Percentiles rank a stretch among this genome's conserved stretches.
These are phyloP conservation scores for Phorcus lineatus DNA, from an alignment of 2,888 invertebrate species.

Conservation along the genomic window DNA sequence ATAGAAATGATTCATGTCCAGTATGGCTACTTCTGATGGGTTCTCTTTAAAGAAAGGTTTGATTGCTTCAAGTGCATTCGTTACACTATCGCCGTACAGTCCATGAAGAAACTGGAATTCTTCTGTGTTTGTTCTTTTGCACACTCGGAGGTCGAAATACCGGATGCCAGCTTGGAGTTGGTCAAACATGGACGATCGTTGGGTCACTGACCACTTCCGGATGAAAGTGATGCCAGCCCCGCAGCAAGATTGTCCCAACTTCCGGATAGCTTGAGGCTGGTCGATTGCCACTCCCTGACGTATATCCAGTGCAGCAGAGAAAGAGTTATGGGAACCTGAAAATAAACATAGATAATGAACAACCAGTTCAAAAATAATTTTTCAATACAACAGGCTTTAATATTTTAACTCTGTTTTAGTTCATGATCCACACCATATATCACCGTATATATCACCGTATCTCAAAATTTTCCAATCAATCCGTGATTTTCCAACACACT, in stretches of 20 bases:
- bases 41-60: conserved; percentile 83
- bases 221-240: conserved; percentile 79
- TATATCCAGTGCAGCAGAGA: not conserved
- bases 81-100: conserved; percentile 84
- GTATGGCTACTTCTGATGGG: conserved; percentile 84
- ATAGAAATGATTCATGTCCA: conserved; percentile 92
- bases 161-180: conserved; percentile 88
- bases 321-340: not conserved
- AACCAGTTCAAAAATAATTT: not conserved
- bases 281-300: not conserved
- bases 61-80: conserved; percentile 81
- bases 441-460: too few species aligned
- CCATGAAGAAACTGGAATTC: conserved; percentile 87
- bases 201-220: conserved; percentile 88
- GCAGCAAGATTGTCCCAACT: not conserved
- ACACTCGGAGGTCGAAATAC: conserved; percentile 88
- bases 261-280: not conserved
- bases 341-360: not conserved
- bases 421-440: too few species aligned
- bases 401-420: too few species aligned
- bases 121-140: conserved; percentile 79
- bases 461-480: too few species aligned
- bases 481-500: too few species aligned
- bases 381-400: too few species aligned
- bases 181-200: conserved; percentile 80